Base-by-base conservation (phyloP, 2,888 invertebrate genomes). In the Taenaris catops region DNA sequence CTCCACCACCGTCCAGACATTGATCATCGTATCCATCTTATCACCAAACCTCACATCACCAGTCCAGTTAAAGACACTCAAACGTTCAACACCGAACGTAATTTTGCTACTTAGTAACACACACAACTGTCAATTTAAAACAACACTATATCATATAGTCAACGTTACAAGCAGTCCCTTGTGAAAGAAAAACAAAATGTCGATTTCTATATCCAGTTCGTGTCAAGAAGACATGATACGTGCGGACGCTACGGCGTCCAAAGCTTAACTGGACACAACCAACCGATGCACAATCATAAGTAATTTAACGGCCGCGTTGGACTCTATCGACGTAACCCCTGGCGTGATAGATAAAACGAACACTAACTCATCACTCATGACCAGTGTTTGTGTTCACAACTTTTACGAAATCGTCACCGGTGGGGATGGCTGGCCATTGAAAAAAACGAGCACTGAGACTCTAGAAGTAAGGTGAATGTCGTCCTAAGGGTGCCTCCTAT, bases 1-100 rank as follows among this genome's bases (percentile, higher is more conserved):
- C 58, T 87, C 84, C 63, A 84, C 81, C 64, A 81, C 72, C 44
- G 76, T 65, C 86, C 86, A 86, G 48, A 86, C 70, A 55, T 74
- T 78, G 39, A 78, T 67, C 71, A 84, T 79, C 35, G 79, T 71
- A 56, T 84, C 86, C 84, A 86, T 83, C 39, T 54, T 57, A 36
- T 12, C 61, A 38, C 36, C 43, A 26, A 51, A 48, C 59, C 68
- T 74, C 69, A 80, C 84, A 81, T 81, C 75, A 70, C 76, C 67
- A 67, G 74, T 73, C 61, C 66, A 69, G 41, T 52, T 66, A 63
- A 58, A 53, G 44, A 51, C 54, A 61, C 55, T 59, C 53, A 58
- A 50, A 54, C 36, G 46, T 21, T 48, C 63, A 63, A 73, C 72
- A 55, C 69, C 67, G 26, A 26, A 34, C 25, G 25, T 5, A 28